These are phyloP conservation scores for Periophthalmus magnuspinnatus DNA, from an alignment of 2,797 vertebrate genomes.

Conservation along the genomic window DNA sequence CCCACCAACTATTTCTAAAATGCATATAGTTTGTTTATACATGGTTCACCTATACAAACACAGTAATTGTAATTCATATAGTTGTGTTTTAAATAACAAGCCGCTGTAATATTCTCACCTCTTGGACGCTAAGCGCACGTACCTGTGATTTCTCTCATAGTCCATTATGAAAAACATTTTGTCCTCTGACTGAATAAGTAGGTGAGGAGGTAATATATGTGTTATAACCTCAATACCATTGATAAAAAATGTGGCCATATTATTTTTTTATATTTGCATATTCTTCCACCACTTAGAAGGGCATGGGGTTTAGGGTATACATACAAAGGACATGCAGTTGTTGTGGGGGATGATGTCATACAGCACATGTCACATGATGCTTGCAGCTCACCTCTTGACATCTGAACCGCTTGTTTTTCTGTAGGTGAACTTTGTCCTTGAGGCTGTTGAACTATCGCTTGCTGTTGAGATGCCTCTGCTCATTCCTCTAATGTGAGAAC, in stretches of 20 bases:
- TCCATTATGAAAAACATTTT: background rate
- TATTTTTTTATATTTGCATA: background rate
- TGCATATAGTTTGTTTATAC: background rate
- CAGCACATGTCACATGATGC: slow-evolving; percentile 52
- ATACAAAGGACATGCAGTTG: slow-evolving; percentile 8
- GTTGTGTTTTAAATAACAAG: background rate
- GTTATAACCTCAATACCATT: background rate
- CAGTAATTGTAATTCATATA: background rate
- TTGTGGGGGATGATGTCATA: slow-evolving; percentile 33
- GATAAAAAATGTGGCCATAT: slow-evolving; percentile 2
- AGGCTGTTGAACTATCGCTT: slow-evolving; percentile 33
- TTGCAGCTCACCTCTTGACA: slow-evolving; percentile 54
- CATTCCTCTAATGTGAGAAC: slow-evolving; percentile 13
- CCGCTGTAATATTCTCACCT: background rate
- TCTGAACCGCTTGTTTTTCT: slow-evolving; percentile 45
- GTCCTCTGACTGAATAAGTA: background rate
- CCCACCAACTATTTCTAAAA: background rate
- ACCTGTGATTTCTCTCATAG: background rate
- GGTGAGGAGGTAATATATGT: background rate
- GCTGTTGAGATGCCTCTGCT: slow-evolving; percentile 7
- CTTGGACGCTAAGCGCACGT: background rate
- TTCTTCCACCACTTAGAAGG: background rate
- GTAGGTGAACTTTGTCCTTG: slow-evolving; percentile 39
- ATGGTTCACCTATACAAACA: background rate
- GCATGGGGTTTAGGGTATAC: background rate